Conservation (phyloP, 2,888 invertebrate species). For the Agrenia bidenticulata region DNA sequence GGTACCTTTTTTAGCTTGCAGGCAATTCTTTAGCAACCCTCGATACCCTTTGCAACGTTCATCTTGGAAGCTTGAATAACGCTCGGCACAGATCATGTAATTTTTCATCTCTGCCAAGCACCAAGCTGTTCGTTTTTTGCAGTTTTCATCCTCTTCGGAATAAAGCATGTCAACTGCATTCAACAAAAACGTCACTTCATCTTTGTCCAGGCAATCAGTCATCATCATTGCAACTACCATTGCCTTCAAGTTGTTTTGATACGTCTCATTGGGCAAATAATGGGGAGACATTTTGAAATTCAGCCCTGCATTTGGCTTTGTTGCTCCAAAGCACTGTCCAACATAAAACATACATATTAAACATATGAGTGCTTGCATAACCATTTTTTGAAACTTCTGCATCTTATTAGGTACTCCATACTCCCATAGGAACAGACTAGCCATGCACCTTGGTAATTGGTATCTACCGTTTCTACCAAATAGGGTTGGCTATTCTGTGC, state of each 20-base stretch:
- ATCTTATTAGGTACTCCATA: too few relatives aligned
- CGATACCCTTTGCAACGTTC: conserved; percentile 12
- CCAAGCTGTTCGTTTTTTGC: conserved; percentile 6
- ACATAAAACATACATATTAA: too few relatives aligned
- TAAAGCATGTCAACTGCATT: conserved; percentile 9
- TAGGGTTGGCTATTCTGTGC: too few relatives aligned
- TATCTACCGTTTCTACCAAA: too few relatives aligned
- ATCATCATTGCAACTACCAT: conserved; percentile 21
- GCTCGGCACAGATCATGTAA: conserved; percentile 21
- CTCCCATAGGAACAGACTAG: too few relatives aligned
- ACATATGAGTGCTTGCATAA: too few relatives aligned
- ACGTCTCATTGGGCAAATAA: conserved; percentile 8
- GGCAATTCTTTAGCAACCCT: conserved; percentile 16
- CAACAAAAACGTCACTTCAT: conserved; percentile 14
- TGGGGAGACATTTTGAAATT: conserved; percentile 13
- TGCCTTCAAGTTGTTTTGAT: conserved; percentile 20
- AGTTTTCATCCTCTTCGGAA: background rate
- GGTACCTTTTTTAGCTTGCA: conserved; percentile 21
- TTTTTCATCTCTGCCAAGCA: conserved; percentile 22
- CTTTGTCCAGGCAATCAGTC: conserved; percentile 9
- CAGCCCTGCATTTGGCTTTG: background rate
- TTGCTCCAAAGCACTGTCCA: conserved; percentile 11
- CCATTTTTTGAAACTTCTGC: too few relatives aligned
- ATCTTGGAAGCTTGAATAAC: conserved; percentile 14
- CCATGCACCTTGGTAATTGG: too few relatives aligned